phyloP scores from a whole-genome alignment of 2,113 vertebrate species.

The Cacatua alba region DNA sequence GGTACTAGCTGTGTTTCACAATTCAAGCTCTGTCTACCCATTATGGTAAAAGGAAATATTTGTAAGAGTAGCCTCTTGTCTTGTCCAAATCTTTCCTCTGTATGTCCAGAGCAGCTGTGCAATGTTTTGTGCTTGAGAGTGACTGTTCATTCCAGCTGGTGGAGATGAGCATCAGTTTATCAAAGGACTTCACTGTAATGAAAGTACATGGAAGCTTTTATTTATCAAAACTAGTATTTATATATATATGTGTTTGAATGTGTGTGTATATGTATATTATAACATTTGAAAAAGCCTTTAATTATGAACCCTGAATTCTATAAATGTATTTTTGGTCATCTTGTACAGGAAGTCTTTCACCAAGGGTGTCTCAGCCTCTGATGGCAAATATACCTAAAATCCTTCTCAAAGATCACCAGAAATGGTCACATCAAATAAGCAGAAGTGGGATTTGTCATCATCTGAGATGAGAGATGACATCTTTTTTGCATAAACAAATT shows the following conservation, averaged over 20 bases:
- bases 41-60: neutral
- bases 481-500: neutral
- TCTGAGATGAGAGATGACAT: neutral
- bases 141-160: neutral
- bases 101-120: neutral
- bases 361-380: neutral
- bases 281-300: neutral
- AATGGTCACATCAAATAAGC: neutral
- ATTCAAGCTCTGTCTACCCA: neutral
- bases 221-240: neutral
- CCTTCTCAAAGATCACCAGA: neutral
- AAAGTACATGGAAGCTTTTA: neutral
- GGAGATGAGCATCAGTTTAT: neutral
- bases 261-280: neutral
- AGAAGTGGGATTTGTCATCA: neutral
- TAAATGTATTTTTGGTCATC: neutral
- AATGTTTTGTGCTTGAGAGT: neutral
- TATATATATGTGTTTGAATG: accelerated
- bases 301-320: neutral
- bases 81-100: neutral
- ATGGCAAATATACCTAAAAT: neutral
- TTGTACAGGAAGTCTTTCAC: neutral
- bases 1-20: neutral
- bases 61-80: neutral
- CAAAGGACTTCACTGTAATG: neutral